phyloP scores from a whole-genome alignment of 2,797 vertebrate genomes.

The Oceanodroma leucorhoa region DNA sequence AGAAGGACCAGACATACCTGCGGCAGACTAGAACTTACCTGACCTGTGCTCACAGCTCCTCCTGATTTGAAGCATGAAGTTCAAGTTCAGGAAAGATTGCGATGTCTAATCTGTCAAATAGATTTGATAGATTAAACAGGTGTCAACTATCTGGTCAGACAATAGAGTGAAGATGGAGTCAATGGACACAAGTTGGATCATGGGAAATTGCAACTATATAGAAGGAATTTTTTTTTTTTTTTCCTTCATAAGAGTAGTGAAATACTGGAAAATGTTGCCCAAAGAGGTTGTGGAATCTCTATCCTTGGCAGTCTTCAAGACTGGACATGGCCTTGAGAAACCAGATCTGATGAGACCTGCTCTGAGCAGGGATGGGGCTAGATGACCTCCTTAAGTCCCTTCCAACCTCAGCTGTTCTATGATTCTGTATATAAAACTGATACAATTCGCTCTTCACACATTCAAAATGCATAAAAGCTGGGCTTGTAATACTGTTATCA shows the following conservation, averaged over 20 bases:
- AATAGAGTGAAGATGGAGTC: background rate
- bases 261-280: background rate
- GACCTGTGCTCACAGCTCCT: background rate
- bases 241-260: background rate
- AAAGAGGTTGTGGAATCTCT: background rate
- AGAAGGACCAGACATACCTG: background rate
- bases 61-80: background rate
- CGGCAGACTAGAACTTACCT: background rate
- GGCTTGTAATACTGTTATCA: background rate
- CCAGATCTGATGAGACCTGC: background rate
- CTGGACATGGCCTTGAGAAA: background rate
- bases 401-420: background rate
- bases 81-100: background rate
- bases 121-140: background rate
- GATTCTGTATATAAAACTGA: background rate
- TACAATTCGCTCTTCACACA: background rate
- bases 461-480: background rate
- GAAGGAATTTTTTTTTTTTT: background rate
- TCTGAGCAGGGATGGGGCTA: background rate
- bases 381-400: background rate
- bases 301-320: background rate
- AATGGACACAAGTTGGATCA: background rate
- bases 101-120: background rate
- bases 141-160: background rate
- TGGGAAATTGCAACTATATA: background rate